A percentile compares a stretch with the other conserved stretches of the same genome.
These are phyloP conservation scores for Naja naja DNA, from an alignment of 2,113 vertebrate species.

Conservation along the genomic window DNA sequence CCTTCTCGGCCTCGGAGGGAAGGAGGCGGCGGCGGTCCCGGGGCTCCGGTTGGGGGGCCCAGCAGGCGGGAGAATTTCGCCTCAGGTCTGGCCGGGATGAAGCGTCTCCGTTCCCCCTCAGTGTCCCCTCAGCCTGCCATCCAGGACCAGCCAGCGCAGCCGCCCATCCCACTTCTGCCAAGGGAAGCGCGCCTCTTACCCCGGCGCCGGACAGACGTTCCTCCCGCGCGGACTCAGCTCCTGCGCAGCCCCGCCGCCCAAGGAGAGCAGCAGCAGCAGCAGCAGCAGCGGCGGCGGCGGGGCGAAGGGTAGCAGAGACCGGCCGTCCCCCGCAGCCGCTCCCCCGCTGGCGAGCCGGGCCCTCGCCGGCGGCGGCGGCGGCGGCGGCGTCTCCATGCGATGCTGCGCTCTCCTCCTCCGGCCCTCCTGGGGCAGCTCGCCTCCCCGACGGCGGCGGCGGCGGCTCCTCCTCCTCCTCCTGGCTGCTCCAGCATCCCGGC, in stretches of 20 bases:
- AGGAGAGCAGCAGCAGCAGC: constrained; percentile 20
- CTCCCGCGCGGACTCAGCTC: constrained; percentile 64
- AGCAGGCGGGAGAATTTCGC: too few relatives aligned
- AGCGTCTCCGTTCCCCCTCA: not conserved
- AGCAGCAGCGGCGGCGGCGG: not conserved
- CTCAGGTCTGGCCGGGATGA: not conserved
- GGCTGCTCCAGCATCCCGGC: constrained; percentile 3
- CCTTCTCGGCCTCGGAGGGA: not conserved
- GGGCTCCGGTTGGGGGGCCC: not conserved
- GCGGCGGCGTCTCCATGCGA: constrained; percentile 6
- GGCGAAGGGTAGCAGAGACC: not conserved
- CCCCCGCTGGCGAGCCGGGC: not conserved
- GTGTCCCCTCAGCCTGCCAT: too few relatives aligned
- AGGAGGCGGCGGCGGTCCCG: not conserved
- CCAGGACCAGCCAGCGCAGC: not conserved
- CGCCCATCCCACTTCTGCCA: not conserved
- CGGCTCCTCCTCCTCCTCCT: not conserved
- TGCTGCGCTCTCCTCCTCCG: not conserved
- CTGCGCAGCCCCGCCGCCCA: constrained; percentile 49
- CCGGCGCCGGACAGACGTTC: constrained; percentile 63
- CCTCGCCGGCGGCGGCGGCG: constrained; percentile 7
- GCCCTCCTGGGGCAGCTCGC: not conserved
- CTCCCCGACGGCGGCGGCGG: constrained; percentile 1
- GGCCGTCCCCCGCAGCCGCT: not conserved
- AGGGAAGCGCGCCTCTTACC: constrained; percentile 45